phyloP scores from a whole-genome alignment of 2,797 vertebrate species.

The Diglossa cyanea region DNA sequence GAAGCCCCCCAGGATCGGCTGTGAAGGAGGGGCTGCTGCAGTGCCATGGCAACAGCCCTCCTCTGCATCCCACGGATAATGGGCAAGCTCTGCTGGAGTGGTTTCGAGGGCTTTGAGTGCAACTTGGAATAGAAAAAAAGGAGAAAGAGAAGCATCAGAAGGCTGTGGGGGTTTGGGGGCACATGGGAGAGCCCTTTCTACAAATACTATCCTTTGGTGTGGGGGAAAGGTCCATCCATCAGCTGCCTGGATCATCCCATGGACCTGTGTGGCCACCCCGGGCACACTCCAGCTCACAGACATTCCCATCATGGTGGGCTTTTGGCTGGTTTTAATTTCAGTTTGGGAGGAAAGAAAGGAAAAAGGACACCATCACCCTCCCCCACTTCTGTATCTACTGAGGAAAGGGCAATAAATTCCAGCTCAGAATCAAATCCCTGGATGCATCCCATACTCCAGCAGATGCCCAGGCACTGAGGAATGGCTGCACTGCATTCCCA shows the following conservation, averaged over 20 bases:
- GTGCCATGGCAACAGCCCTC: constrained; percentile 18
- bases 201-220: neutral
- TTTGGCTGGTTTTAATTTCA: neutral
- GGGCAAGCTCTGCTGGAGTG: neutral
- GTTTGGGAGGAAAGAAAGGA: neutral
- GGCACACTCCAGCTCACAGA: neutral
- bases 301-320: neutral
- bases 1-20: neutral
- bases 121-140: neutral
- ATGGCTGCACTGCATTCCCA: neutral
- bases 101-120: neutral
- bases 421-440: neutral
- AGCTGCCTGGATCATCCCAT: neutral
- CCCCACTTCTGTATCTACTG: neutral
- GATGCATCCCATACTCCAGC: neutral
- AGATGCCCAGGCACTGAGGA: neutral
- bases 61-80: neutral
- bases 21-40: neutral
- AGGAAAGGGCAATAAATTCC: neutral
- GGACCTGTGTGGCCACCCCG: neutral
- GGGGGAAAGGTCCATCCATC: neutral
- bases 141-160: neutral
- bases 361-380: neutral
- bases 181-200: neutral
- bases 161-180: neutral